Evolutionary conservation across 30 jellyfish, hydroid and myxozoan species (phyloP).

Genomic region (Phacellophora camtschatica): DNA sequence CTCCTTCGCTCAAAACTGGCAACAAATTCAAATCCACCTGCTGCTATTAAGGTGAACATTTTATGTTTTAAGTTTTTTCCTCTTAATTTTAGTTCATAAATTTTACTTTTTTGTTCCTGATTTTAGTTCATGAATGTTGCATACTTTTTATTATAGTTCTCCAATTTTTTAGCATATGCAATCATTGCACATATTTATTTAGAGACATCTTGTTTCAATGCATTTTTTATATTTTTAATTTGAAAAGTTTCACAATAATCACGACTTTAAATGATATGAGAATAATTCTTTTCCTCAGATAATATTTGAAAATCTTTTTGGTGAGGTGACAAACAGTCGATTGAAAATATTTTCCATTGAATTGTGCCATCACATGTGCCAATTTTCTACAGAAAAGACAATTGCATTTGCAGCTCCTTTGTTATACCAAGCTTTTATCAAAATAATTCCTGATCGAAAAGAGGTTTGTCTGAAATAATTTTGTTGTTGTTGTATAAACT

Average conservation of each 20-base stretch:
- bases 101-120: too few species aligned
- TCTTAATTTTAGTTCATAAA: too few species aligned
- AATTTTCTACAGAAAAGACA: constrained; percentile 63
- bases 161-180: too few species aligned
- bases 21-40: constrained; percentile 66
- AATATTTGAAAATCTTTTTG: constrained; percentile 78
- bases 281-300: background rate
- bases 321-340: constrained; percentile 71
- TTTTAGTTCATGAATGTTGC: too few species aligned
- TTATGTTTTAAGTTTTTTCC: too few species aligned
- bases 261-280: too few species aligned
- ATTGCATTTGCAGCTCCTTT: constrained; percentile 63
- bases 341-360: constrained; percentile 78
- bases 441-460: constrained; percentile 55
- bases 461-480: constrained; percentile 70
- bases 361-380: constrained; percentile 79
- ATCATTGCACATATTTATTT: too few species aligned
- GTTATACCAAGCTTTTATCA: constrained; percentile 77
- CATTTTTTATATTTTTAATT: too few species aligned
- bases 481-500: too few species aligned
- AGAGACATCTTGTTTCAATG: too few species aligned
- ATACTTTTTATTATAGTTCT: too few species aligned
- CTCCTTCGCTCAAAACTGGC: constrained; percentile 74
- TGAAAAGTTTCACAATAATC: too few species aligned
- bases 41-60: constrained; percentile 67